Percentiles rank a stretch among this genome's conserved stretches.
These are phyloP conservation scores for Chrysolina americana DNA, from an alignment of 2,888 invertebrate species.

Conservation along the genomic window DNA sequence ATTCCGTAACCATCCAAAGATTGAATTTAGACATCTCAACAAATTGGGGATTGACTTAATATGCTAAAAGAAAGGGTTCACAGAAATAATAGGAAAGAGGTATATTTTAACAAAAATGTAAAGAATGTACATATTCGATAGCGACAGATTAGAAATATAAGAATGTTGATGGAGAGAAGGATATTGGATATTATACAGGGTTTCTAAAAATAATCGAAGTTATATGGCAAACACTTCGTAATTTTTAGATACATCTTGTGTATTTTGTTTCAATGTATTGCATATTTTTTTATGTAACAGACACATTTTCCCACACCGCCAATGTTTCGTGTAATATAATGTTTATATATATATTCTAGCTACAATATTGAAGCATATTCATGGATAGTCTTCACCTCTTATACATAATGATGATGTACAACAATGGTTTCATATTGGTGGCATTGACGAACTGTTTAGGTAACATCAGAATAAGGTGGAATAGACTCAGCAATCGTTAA, in stretches of 20 bases:
- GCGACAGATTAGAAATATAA: slow-evolving; percentile 60
- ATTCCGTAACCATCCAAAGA: slow-evolving; percentile 33
- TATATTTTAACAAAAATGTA: slow-evolving; percentile 56
- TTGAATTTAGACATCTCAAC: slow-evolving; percentile 26
- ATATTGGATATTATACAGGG: slow-evolving; percentile 52
- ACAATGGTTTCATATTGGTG: neutral
- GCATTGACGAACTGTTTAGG: neutral
- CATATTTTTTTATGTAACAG: slow-evolving; percentile 47
- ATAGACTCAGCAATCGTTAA: neutral
- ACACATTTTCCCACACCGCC: slow-evolving; percentile 56
- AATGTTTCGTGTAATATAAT: slow-evolving; percentile 58
- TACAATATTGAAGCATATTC: slow-evolving; percentile 55
- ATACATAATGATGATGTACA: neutral
- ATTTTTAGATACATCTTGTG: slow-evolving; percentile 52
- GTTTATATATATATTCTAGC: slow-evolving; percentile 57
- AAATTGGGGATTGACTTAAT: slow-evolving; percentile 42
- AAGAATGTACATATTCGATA: slow-evolving; percentile 57
- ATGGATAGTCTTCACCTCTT: slow-evolving; percentile 39
- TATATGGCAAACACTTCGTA: slow-evolving; percentile 29
- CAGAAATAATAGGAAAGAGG: slow-evolving; percentile 53
- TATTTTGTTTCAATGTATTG: slow-evolving; percentile 56
- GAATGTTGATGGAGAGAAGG: slow-evolving; percentile 57
- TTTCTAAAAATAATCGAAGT: slow-evolving; percentile 46
- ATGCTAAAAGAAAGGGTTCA: slow-evolving; percentile 48
- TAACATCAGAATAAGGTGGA: slow-evolving; percentile 2